phyloP scores from a whole-genome alignment of 2,113 vertebrate species.

The Myotis davidii region DNA sequence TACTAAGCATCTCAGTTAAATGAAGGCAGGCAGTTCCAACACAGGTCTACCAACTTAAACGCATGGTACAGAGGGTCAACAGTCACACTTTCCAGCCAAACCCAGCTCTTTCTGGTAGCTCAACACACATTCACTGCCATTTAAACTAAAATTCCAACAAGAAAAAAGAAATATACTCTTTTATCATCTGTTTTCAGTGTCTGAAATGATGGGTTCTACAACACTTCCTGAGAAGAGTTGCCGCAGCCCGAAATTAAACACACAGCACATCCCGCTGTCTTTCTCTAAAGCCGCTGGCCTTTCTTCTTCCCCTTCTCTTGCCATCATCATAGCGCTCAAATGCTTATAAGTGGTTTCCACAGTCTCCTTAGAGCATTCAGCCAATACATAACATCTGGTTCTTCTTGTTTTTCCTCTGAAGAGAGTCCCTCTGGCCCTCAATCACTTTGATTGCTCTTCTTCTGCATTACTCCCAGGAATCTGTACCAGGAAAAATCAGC shows the following conservation, averaged over 20 bases:
- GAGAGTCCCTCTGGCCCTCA: background rate
- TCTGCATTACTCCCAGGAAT: background rate
- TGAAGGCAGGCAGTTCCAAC: background rate
- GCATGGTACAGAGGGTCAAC: background rate
- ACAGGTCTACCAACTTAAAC: background rate
- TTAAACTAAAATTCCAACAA: background rate
- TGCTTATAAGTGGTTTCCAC: background rate
- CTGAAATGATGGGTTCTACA: background rate
- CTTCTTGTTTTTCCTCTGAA: conserved; percentile 11
- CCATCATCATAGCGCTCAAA: background rate
- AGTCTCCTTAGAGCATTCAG: background rate
- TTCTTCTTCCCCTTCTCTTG: background rate
- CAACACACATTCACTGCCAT: background rate
- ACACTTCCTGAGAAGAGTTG: no score
- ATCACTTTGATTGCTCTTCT: background rate
- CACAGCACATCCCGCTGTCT: background rate
- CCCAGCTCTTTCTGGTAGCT: background rate
- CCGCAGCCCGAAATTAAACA: background rate
- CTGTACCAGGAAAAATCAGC: conserved; percentile 29
- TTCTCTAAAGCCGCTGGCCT: background rate
- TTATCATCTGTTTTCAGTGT: background rate
- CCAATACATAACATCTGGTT: conserved; percentile 15
- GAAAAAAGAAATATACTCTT: background rate
- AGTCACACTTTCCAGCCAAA: background rate
- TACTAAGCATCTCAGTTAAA: background rate